phyloP scores from a whole-genome alignment of 2,888 invertebrate species.

The Parapristionchus giblindavisi region DNA sequence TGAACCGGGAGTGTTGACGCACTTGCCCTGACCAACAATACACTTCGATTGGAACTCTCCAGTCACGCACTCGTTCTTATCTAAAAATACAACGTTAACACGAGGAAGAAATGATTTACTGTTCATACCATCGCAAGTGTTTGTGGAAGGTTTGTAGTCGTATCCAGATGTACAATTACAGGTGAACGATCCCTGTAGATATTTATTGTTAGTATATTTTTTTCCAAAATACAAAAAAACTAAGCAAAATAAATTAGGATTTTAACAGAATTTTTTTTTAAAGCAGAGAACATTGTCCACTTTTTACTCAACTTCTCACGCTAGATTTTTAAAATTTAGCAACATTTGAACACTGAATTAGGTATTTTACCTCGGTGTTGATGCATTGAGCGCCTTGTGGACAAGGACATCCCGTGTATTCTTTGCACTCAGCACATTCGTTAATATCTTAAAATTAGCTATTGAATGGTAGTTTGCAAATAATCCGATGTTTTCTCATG shows the following conservation, averaged over 20 bases:
- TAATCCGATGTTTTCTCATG: background rate
- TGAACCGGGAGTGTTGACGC: slow-evolving; percentile 32
- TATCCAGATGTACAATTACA: slow-evolving; percentile 30
- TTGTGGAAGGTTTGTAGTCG: slow-evolving; percentile 28
- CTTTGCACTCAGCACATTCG: slow-evolving; percentile 17
- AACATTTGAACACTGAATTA: too few species aligned
- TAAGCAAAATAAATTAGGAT: too few species aligned
- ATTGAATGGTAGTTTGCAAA: background rate
- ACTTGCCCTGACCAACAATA: background rate
- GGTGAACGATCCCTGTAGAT: slow-evolving; percentile 24
- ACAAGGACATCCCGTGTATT: slow-evolving; percentile 28
- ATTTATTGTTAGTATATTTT: too few species aligned
- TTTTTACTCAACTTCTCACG: too few species aligned
- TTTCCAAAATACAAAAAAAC: too few species aligned
- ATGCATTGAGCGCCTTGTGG: slow-evolving; percentile 11
- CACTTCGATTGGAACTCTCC: slow-evolving; percentile 19
- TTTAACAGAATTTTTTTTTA: too few species aligned
- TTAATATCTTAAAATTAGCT: background rate
- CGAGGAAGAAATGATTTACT: background rate
- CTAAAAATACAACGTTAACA: background rate
- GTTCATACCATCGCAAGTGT: slow-evolving; percentile 32
- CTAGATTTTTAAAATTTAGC: too few species aligned
- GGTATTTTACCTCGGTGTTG: slow-evolving; percentile 19
- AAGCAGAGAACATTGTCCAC: too few species aligned
- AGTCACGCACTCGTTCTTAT: slow-evolving; percentile 27